Evolutionary conservation across 2,113 vertebrate genomes (phyloP), one percentile per base, ranked within the genome.

Genomic region (Oncorhynchus keta): DNA sequence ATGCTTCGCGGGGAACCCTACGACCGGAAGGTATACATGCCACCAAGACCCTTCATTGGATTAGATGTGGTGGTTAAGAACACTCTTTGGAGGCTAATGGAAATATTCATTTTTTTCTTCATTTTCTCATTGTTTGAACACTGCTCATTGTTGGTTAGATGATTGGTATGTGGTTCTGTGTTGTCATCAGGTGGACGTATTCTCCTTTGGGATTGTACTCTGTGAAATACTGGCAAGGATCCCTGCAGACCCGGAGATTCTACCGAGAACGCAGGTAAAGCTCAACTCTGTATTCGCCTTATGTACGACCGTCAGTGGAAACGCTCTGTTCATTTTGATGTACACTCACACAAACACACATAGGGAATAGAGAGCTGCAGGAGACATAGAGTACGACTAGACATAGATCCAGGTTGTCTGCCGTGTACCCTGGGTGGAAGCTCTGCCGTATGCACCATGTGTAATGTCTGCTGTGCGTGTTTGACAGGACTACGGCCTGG

Each of bases 161-260:
- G 18, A 35, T 39, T n/a, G 39, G 20, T 2, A 24, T 49, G 39
- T 48, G 18, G 5, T 20, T 2, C 20, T 45, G 35, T 39, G 35
- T 61, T 26, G 32, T 22, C 77, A 49, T 28, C 89, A 96, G 96
- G 96, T 97, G 81, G 96, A 97, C 0, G 95, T 97, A 62, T 97
- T 97, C 88, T 97, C 96, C 68, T 96, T 96, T 48, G 95, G 96
- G 69, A 96, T 96, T n/a, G 93, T 97, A 11, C 87, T 97, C 22
- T 96, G 95, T 87, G 95, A 97, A 88, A 95, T 96, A 72, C 86
- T 97, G 79, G 96, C 94, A 80, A 89, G 95, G 83, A 93, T 96
- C 76, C 90, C 95, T 11, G 95, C 96, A 20, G 96, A 97, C 79
- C 95, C 95, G 0, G 95, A 97, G 88, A 93, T 96, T 70, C 92